These are phyloP conservation scores for Hypolimnas misippus DNA, from an alignment of 2,888 invertebrate genomes.

Conservation along the genomic window DNA sequence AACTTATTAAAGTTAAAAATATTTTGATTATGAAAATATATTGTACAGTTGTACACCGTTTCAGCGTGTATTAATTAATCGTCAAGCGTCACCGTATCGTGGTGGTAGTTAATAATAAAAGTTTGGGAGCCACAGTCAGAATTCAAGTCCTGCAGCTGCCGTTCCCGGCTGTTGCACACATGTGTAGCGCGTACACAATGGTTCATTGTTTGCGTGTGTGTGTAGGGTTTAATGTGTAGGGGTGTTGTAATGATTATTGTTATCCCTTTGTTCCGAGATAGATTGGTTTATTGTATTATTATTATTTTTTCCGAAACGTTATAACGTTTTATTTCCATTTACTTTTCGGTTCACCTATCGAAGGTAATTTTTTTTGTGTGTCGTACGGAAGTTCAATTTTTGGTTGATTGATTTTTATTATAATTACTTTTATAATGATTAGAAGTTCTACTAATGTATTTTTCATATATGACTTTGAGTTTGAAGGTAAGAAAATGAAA, in stretches of 20 bases:
- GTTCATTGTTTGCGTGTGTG: slow-evolving; percentile 41
- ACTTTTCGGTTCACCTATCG: background rate
- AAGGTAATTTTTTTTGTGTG: too few species aligned
- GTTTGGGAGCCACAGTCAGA: slow-evolving; percentile 70
- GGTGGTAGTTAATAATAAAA: slow-evolving; percentile 56
- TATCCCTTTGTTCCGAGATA: slow-evolving; percentile 49
- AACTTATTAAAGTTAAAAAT: background rate
- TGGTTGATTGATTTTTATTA: too few species aligned
- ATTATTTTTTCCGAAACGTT: slow-evolving; percentile 36
- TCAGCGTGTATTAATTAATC: background rate
- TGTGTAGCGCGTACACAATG: slow-evolving; percentile 45
- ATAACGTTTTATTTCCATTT: slow-evolving; percentile 19
- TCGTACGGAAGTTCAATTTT: too few species aligned
- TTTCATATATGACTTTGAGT: too few species aligned
- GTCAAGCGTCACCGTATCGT: background rate
- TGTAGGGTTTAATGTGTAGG: slow-evolving; percentile 47
- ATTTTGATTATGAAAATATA: background rate
- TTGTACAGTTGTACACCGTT: background rate
- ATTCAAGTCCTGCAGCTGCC: slow-evolving; percentile 81
- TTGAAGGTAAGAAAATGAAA: too few species aligned
- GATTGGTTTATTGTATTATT: slow-evolving; percentile 48
- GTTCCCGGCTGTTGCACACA: slow-evolving; percentile 59
- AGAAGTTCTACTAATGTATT: too few species aligned
- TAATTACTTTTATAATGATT: too few species aligned
- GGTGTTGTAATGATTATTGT: slow-evolving; percentile 51